Percentiles rank a stretch among this genome's conserved stretches.
phyloP scores from a whole-genome alignment of 2,797 vertebrate species.

The Antrozous pallidus region DNA sequence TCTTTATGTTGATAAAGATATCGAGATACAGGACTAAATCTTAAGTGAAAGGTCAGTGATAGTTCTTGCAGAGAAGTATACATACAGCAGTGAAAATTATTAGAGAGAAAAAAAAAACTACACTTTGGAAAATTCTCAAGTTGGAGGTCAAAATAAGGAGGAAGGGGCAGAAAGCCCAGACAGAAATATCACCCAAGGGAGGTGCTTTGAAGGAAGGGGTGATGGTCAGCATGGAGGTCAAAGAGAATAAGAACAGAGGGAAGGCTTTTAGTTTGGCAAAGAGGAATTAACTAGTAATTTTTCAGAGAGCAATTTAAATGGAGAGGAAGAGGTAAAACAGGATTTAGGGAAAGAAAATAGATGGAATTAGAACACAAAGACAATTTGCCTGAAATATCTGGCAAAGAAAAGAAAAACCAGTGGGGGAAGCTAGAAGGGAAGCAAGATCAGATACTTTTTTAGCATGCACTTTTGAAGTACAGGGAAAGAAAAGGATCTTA shows the following conservation, averaged over 20 bases:
- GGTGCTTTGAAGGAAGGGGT: background rate
- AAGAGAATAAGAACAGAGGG: background rate
- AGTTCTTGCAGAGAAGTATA: background rate
- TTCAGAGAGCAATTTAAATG: background rate
- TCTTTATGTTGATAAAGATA: background rate
- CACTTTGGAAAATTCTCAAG: background rate
- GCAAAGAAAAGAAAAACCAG: slow-evolving; percentile 16
- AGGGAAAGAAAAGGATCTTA: background rate
- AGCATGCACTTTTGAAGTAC: background rate
- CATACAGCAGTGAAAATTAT: background rate
- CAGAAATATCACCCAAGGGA: background rate
- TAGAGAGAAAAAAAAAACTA: background rate
- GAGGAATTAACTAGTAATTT: background rate
- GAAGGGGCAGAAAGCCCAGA: background rate
- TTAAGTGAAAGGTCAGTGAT: background rate
- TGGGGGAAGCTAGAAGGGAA: background rate
- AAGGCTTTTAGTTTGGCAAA: background rate
- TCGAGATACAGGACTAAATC: background rate
- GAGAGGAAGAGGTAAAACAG: slow-evolving; percentile 5
- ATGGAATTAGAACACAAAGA: background rate
- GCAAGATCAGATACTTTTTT: background rate
- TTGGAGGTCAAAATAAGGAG: background rate
- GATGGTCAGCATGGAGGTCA: background rate
- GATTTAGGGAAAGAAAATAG: background rate
- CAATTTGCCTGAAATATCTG: background rate